Conservation (phyloP, 2,113 vertebrate species). For the Aleadryas rufinucha region DNA sequence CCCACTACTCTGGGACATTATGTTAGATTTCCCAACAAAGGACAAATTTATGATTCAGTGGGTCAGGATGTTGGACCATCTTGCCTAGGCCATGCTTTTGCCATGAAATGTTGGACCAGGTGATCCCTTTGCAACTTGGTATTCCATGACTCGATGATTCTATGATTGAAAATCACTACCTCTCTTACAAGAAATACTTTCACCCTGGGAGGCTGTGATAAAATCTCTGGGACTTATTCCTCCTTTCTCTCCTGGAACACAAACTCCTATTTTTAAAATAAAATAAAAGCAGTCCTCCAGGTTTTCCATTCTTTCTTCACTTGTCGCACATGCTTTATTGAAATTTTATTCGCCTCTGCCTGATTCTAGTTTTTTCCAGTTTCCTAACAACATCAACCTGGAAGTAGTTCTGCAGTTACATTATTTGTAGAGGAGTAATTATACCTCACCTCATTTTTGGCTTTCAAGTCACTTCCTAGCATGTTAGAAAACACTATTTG, state of each 20-base stretch:
- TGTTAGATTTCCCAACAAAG: not conserved
- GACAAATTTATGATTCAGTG: not conserved
- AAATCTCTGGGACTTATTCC: not conserved
- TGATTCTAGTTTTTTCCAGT: not conserved
- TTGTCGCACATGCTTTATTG: not conserved
- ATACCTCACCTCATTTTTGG: not conserved
- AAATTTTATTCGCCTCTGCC: not conserved
- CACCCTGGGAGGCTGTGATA: not conserved
- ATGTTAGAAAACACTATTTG: not conserved
- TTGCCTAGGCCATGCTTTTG: not conserved
- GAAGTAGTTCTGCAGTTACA: not conserved
- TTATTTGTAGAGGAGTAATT: not conserved
- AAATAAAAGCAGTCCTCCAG: not conserved
- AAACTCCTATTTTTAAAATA: not conserved
- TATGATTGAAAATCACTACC: not conserved
- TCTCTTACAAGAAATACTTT: not conserved
- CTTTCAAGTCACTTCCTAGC: not conserved
- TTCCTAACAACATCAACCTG: not conserved
- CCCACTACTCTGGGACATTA: not conserved
- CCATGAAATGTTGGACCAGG: fast-evolving
- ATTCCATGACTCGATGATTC: not conserved
- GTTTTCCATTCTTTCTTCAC: not conserved
- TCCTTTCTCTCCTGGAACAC: not conserved
- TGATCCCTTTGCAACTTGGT: not conserved
- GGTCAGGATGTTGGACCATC: not conserved